Evolutionary conservation across 2,797 vertebrate species (phyloP), one percentile per base, ranked within the genome.

Genomic region (Geotrypetes seraphini): DNA sequence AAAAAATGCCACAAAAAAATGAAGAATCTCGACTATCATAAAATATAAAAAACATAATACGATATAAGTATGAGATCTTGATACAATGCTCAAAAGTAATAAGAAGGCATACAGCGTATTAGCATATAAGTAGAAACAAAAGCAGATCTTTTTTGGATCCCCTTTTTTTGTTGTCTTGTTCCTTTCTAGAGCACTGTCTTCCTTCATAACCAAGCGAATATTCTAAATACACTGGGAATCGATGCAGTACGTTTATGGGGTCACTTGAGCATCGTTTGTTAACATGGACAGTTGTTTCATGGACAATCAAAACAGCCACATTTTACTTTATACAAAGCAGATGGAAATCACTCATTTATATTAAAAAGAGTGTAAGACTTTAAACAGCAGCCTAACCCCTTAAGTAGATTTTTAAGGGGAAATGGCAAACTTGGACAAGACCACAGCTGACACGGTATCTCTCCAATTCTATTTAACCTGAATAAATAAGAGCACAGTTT

Each of bases 391-490:
- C 18, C 19, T 26, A 55, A 51, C 25, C 26, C 57, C 51, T 6
- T 25, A 50, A 57, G 39, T 44, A 50, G 31, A 51, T 25, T 53
- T 66, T 72, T 55, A 60, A 53, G 29, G 25, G 54, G 38, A 12
- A 59, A 32, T 5, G 52, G 24, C 40, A 60, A 24, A 17, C 4
- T 47, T 55, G 65, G 65, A 73, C 52, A 68, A 51, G 70, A 50
- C 20, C 44, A 67, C 68, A 82, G 64, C 80, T 75, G 73, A 76
- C 51, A 74, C 51, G 47, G 38, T 44, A 46, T 82, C 63, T 53
- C 39, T 59, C 45, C 57, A 54, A 74, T 81, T 85, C 69, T 71
- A 78, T 38, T 54, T 50, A 66, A 64, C 22, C 9, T 63, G 58
- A 65, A 55, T 43, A 53, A 73, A 64, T 42, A 43, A 51, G 53